phyloP scores from a whole-genome alignment of 2,888 invertebrate species.

The Ptycholaimellus sp. region DNA sequence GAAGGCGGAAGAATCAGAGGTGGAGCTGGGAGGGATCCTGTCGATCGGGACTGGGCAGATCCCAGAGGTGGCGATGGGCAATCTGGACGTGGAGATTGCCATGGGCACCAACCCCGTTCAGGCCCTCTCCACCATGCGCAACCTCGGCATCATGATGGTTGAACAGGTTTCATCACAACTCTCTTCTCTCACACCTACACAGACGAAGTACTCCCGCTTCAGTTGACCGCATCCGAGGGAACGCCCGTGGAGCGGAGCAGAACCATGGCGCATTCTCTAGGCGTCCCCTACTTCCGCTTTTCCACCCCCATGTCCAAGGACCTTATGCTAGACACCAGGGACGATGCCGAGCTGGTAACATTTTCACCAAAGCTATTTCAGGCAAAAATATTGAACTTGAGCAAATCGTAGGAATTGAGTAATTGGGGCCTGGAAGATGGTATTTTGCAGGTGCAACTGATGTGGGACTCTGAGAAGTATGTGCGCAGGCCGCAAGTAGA shows the following conservation, averaged over 20 bases:
- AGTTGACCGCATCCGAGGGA: slow-evolving; percentile 72
- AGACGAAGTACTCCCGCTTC: slow-evolving; percentile 11
- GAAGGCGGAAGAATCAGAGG: no score
- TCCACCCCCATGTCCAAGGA: slow-evolving; percentile 60
- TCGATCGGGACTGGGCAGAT: neutral
- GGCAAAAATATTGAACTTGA: no score
- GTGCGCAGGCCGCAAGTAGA: no score
- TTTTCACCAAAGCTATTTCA: no score
- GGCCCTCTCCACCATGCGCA: no score
- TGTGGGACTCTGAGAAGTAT: no score
- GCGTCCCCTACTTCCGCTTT: slow-evolving; percentile 51
- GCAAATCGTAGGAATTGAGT: no score
- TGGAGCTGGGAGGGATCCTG: neutral
- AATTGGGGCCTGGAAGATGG: no score
- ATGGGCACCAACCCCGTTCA: no score
- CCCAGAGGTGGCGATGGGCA: no score
- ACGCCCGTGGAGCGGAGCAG: slow-evolving; percentile 68
- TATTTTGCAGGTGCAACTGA: no score
- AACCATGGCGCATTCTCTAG: slow-evolving; percentile 63
- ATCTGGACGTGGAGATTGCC: no score
- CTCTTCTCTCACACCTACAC: neutral
- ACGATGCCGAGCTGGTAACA: slow-evolving; percentile 52
- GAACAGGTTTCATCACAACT: slow-evolving; percentile 42
- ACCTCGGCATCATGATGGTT: slow-evolving; percentile 53
- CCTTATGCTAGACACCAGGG: slow-evolving; percentile 62